These are phyloP conservation scores for Pseudomyrmex cubaensis DNA, from an alignment of 1,140 invertebrate genomes.

Conservation along the genomic window DNA sequence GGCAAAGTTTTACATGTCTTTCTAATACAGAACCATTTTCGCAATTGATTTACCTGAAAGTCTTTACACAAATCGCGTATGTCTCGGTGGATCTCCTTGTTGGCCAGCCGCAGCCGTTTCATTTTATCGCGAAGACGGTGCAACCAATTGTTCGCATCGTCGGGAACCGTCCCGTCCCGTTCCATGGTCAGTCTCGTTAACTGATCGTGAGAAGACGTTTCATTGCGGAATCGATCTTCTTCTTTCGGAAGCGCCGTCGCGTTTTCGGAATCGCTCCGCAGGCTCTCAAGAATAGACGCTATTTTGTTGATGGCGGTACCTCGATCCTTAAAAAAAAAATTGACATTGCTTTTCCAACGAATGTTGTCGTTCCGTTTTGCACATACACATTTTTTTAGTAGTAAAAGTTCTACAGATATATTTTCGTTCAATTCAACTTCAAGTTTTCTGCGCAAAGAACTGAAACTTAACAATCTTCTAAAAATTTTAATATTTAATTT, in stretches of 20 bases:
- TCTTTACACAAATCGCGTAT: conserved; percentile 74
- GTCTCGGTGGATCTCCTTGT: conserved; percentile 76
- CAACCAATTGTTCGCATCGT: conserved; percentile 72
- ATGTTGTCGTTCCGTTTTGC: too few species aligned
- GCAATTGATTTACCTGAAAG: conserved; percentile 72
- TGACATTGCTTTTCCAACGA: neutral
- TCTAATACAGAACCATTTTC: neutral
- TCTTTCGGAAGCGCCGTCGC: conserved; percentile 67
- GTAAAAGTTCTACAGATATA: too few species aligned
- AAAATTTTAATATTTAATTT: too few species aligned
- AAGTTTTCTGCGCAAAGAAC: too few species aligned
- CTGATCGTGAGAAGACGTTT: conserved; percentile 76
- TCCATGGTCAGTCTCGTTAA: conserved; percentile 78
- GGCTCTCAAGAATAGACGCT: conserved; percentile 67
- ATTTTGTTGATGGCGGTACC: conserved; percentile 60
- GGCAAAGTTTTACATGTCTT: neutral
- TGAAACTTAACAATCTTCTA: too few species aligned
- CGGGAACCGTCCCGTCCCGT: conserved; percentile 67
- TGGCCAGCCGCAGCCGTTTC: conserved; percentile 73
- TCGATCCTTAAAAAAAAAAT: conserved; percentile 51
- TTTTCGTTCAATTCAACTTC: too few species aligned
- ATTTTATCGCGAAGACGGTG: conserved; percentile 75
- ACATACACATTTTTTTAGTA: too few species aligned
- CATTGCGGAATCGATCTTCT: conserved; percentile 74
- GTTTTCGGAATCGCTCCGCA: conserved; percentile 59